Conservation (phyloP, 2,888 invertebrate genomes). For the Leptopilina drosophilae region DNA sequence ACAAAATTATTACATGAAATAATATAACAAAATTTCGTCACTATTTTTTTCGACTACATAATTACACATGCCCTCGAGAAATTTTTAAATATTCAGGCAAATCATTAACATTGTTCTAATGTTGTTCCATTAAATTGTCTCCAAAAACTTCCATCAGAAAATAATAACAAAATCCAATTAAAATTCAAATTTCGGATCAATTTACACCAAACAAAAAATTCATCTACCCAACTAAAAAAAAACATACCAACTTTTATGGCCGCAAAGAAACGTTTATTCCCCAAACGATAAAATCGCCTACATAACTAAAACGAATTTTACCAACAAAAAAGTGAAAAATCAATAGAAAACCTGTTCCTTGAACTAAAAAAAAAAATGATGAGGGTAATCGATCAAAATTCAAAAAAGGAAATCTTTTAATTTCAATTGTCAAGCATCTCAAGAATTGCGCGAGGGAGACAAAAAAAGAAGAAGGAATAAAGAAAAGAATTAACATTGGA, state of each 20-base stretch:
- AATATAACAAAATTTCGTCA: not conserved
- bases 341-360: conserved; percentile 9
- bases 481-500: conserved; percentile 46
- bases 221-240: not conserved
- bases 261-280: not conserved
- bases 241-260: not conserved
- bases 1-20: not conserved
- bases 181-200: no score
- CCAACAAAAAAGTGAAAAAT: conserved; percentile 59
- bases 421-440: conserved; percentile 50
- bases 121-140: not conserved
- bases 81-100: not conserved
- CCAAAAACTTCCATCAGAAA: not conserved
- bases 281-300: conserved; percentile 58
- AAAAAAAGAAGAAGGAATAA: not conserved
- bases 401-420: conserved; percentile 26
- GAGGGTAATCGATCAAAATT: conserved; percentile 36
- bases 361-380: conserved; percentile 33
- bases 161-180: not conserved
- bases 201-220: no score
- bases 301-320: conserved; percentile 55
- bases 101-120: not conserved
- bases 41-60: not conserved
- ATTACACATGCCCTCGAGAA: not conserved
- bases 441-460: conserved; percentile 49